Percentiles rank a stretch among this genome's conserved stretches.
phyloP scores from a whole-genome alignment of 2,113 vertebrate species.

The Gulo gulo region DNA sequence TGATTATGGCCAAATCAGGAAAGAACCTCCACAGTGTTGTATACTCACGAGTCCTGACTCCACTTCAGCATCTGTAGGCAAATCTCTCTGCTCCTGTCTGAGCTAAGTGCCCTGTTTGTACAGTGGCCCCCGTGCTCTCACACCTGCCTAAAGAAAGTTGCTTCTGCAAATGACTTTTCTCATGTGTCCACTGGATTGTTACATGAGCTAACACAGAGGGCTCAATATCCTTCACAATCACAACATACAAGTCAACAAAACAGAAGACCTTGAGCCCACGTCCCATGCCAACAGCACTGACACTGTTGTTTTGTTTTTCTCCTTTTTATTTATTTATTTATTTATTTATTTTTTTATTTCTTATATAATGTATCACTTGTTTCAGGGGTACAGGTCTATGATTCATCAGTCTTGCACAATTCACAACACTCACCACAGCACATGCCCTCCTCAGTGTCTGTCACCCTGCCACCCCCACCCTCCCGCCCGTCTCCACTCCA shows the following conservation, averaged over 20 bases:
- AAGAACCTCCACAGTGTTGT: not conserved
- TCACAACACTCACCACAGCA: no score
- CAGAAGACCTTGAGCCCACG: not conserved
- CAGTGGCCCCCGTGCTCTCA: accelerated
- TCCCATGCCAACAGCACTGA: no score
- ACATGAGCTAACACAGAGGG: accelerated
- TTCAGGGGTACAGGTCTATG: no score
- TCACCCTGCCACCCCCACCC: no score
- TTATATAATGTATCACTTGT: no score
- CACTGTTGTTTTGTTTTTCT: no score
- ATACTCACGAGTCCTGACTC: not conserved
- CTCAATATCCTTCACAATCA: not conserved
- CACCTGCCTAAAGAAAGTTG: not conserved
- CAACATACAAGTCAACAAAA: not conserved
- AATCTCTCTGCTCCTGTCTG: not conserved
- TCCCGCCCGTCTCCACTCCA: no score
- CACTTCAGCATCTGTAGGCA: accelerated
- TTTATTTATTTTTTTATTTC: no score
- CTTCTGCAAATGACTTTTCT: not conserved
- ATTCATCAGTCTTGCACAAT: no score
- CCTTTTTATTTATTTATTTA: no score
- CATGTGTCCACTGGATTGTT: accelerated
- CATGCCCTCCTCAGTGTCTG: no score
- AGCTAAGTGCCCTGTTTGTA: no score
- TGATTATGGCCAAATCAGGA: not conserved